Percentiles rank a stretch among this genome's conserved stretches.
Evolutionary conservation across 1,140 invertebrate species (phyloP).

Genomic region (Panagrolaimus sp.): DNA sequence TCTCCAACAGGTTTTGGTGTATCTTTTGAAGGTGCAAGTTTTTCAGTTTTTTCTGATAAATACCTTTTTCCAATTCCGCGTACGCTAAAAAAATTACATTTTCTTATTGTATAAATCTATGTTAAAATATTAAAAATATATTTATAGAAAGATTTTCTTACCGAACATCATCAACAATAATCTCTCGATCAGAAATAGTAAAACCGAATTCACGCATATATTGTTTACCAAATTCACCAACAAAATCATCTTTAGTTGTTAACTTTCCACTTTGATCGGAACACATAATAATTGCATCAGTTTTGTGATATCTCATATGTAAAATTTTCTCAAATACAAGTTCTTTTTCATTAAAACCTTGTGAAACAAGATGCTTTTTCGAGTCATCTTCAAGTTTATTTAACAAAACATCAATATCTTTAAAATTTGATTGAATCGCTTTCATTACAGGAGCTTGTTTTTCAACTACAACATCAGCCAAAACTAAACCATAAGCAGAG

Average conservation of each 20-base stretch:
- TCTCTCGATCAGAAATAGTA: conserved; percentile 70
- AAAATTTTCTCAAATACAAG: conserved; percentile 65
- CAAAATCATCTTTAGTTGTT: conserved; percentile 64
- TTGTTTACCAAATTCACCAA: conserved; percentile 69
- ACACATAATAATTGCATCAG: conserved; percentile 72
- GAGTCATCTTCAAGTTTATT: background rate
- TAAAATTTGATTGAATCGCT: conserved; percentile 13
- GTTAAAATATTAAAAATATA: too few relatives aligned
- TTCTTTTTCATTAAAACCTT: conserved; percentile 67
- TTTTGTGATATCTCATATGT: conserved; percentile 83
- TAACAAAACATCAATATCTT: conserved; percentile 15
- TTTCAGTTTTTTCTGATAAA: conserved; percentile 12
- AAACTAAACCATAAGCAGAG: conserved; percentile 93
- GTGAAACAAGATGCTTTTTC: conserved; percentile 47
- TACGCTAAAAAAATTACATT: conserved; percentile 15
- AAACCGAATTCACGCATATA: conserved; percentile 94
- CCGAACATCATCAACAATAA: conserved; percentile 87
- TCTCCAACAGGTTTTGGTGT: background rate
- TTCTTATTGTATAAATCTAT: conserved; percentile 1
- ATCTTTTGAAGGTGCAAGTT: background rate
- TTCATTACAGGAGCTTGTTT: conserved; percentile 33
- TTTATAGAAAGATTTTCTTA: too few relatives aligned
- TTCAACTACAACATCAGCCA: conserved; percentile 94
- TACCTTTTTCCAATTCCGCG: conserved; percentile 24
- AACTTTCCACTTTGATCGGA: conserved; percentile 25